These are phyloP conservation scores for Sebastiscus tertius DNA, from an alignment of 2,797 vertebrate species.

Conservation along the genomic window DNA sequence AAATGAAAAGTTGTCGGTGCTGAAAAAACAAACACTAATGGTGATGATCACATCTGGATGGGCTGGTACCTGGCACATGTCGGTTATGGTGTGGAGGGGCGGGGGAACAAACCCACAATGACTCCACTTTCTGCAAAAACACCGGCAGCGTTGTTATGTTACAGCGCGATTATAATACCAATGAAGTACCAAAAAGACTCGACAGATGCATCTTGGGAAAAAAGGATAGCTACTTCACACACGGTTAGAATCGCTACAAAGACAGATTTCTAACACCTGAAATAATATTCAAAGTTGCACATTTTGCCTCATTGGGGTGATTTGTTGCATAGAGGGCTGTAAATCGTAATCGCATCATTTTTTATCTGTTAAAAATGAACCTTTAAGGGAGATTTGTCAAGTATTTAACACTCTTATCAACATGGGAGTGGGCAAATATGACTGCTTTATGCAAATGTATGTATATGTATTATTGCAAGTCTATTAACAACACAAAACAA, in stretches of 20 bases:
- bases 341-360: too few species aligned
- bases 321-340: not conserved
- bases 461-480: accelerated
- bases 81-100: not conserved
- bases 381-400: too few species aligned
- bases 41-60: slow-evolving; percentile 72
- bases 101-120: not conserved
- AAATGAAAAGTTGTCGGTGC: slow-evolving; percentile 67
- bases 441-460: too few species aligned
- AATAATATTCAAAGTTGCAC: slow-evolving; percentile 17
- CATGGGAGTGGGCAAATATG: too few species aligned
- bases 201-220: slow-evolving; percentile 22
- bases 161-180: not conserved
- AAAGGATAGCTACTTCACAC: slow-evolving; percentile 9
- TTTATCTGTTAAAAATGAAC: too few species aligned
- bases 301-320: not conserved
- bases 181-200: slow-evolving; percentile 3
- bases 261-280: not conserved
- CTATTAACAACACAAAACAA: too few species aligned
- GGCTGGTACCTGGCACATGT: slow-evolving; percentile 40
- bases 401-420: too few species aligned
- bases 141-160: not conserved
- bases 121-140: slow-evolving; percentile 10
- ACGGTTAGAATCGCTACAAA: not conserved
- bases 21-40: slow-evolving; percentile 64